phyloP scores from a whole-genome alignment of 2,113 vertebrate species.

The Bos taurus region DNA sequence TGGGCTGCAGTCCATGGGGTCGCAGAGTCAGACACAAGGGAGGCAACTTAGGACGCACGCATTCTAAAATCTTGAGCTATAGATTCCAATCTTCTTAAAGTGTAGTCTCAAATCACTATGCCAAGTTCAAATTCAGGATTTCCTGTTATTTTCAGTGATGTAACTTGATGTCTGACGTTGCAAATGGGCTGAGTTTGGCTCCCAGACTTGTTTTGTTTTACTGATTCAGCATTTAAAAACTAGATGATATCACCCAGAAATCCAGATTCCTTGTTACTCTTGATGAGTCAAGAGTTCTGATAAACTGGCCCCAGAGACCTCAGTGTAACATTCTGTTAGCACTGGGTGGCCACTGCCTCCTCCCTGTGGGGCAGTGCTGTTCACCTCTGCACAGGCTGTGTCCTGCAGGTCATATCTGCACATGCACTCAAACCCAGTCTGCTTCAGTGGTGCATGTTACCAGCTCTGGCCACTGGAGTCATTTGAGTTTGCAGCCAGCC shows the following conservation, averaged over 20 bases:
- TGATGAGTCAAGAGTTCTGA: neutral
- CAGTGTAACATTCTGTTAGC: neutral
- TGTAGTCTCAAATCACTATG: neutral
- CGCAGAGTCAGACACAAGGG: neutral
- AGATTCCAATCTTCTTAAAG: neutral
- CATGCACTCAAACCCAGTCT: neutral
- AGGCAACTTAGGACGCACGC: neutral
- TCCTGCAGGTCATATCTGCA: too few relatives aligned
- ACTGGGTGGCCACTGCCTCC: too few relatives aligned
- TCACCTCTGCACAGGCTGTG: too few relatives aligned
- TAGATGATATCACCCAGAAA: neutral
- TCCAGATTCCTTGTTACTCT: neutral
- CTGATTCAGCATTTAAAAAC: neutral
- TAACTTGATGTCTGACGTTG: neutral
- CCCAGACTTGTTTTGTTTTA: neutral
- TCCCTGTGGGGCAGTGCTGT: neutral
- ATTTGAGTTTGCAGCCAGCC: neutral
- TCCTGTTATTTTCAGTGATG: neutral
- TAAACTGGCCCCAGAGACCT: neutral
- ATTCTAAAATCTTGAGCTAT: neutral
- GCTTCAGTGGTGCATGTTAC: neutral
- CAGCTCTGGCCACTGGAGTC: neutral
- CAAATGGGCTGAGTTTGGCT: neutral
- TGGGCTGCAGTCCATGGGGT: neutral
- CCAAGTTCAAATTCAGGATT: neutral